These are phyloP conservation scores for Latheticus oryzae DNA, from an alignment of 2,888 invertebrate species.

Conservation along the genomic window DNA sequence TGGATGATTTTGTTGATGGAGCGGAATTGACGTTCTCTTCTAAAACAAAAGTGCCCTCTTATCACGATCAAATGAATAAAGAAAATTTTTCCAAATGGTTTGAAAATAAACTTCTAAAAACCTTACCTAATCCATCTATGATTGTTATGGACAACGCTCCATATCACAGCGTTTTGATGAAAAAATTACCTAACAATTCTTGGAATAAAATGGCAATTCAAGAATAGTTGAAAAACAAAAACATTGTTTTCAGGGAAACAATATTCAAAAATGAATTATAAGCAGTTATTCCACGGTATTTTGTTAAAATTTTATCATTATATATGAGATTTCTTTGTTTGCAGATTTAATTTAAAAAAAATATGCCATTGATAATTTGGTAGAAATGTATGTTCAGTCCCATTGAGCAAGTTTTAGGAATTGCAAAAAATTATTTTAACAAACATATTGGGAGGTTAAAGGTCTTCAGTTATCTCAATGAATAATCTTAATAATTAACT, in stretches of 20 bases:
- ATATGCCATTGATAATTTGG: no score
- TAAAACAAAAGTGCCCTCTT: slow-evolving; percentile 16
- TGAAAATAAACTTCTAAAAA: slow-evolving; percentile 58
- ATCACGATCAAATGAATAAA: slow-evolving; percentile 39
- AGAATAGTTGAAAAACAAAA: slow-evolving; percentile 35
- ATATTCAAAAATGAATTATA: slow-evolving; percentile 35
- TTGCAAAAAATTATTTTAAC: no score
- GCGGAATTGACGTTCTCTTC: slow-evolving; percentile 1
- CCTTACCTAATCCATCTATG: slow-evolving; percentile 14
- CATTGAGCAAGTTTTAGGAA: no score
- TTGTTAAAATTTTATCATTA: no score
- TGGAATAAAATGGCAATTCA: slow-evolving; percentile 37
- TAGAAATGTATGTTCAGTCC: no score
- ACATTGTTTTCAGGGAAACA: slow-evolving; percentile 23
- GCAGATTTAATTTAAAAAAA: no score
- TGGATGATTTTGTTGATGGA: not conserved
- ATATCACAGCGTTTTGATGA: slow-evolving; percentile 7
- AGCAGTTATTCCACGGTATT: no score
- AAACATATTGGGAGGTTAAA: no score
- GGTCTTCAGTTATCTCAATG: no score
- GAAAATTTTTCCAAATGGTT: slow-evolving; percentile 71
- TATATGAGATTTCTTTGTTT: no score
- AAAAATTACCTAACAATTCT: slow-evolving; percentile 12
- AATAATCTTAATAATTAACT: no score
- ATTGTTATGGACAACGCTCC: slow-evolving; percentile 31